Evolutionary conservation across 2,888 invertebrate genomes (phyloP).

Genomic region (Mycalesis mineus): DNA sequence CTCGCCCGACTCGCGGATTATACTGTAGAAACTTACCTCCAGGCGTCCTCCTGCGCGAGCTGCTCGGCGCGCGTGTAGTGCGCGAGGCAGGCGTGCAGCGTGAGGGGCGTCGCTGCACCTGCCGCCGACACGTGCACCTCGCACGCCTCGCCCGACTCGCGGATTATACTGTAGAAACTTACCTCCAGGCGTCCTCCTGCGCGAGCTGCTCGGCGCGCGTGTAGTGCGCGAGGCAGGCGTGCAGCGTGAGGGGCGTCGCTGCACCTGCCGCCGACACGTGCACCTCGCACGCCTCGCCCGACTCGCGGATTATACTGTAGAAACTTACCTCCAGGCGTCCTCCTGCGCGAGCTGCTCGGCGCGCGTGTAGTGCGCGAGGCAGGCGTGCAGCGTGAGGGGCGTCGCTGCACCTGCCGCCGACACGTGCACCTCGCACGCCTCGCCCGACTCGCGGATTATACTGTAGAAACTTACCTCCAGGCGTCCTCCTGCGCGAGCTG

Average conservation of each 20-base stretch:
- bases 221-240: slow-evolving; percentile 94
- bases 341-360: too few species aligned
- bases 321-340: too few species aligned
- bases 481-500: too few species aligned
- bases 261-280: slow-evolving; percentile 80
- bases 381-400: too few species aligned
- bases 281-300: slow-evolving; percentile 83
- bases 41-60: slow-evolving; percentile 93
- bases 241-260: slow-evolving; percentile 87
- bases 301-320: slow-evolving; percentile 59
- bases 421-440: too few species aligned
- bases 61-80: slow-evolving; percentile 92
- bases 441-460: too few species aligned
- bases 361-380: too few species aligned
- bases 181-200: slow-evolving; percentile 95
- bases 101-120: slow-evolving; percentile 81
- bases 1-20: slow-evolving; percentile 64
- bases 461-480: too few species aligned
- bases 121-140: slow-evolving; percentile 86
- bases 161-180: slow-evolving; percentile 63
- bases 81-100: slow-evolving; percentile 95
- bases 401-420: too few species aligned
- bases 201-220: slow-evolving; percentile 92
- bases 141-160: slow-evolving; percentile 73
- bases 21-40: slow-evolving; percentile 86